Conservation (phyloP, 2,888 invertebrate species). For the Orthosia gracilis region DNA sequence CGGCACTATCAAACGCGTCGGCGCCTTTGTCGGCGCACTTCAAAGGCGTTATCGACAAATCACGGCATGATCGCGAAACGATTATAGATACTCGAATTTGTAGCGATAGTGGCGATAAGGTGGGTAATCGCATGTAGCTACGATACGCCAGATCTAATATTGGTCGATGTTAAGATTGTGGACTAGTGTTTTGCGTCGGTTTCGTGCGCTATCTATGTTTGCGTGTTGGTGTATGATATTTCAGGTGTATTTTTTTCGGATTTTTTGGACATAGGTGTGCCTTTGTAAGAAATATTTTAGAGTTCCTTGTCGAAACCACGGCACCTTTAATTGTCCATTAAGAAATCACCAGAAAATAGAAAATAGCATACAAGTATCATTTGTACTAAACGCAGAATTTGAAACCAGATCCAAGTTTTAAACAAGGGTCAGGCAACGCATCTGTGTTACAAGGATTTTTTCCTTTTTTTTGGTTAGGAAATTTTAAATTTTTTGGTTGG, state of each 20-base stretch:
- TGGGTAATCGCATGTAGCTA: slow-evolving; percentile 64
- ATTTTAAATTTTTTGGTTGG: too few species aligned
- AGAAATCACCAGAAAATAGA: too few species aligned
- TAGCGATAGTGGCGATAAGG: slow-evolving; percentile 65
- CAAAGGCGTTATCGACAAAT: slow-evolving; percentile 72
- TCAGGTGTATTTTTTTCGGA: slow-evolving; percentile 13
- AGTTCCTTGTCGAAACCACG: background rate
- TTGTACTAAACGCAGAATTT: too few species aligned
- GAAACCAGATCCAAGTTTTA: too few species aligned
- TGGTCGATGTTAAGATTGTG: slow-evolving; percentile 61
- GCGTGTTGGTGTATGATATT: slow-evolving; percentile 39
- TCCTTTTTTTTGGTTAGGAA: too few species aligned
- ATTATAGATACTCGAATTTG: slow-evolving; percentile 68
- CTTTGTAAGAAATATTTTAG: slow-evolving; percentile 10
- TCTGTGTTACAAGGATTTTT: too few species aligned
- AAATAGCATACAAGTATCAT: too few species aligned
- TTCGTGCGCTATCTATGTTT: slow-evolving; percentile 60
- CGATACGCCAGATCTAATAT: slow-evolving; percentile 66
- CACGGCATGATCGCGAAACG: slow-evolving; percentile 70
- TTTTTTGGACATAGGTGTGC: background rate
- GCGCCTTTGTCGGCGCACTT: slow-evolving; percentile 73
- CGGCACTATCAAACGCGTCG: slow-evolving; percentile 75
- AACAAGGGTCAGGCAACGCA: too few species aligned
- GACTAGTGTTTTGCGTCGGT: slow-evolving; percentile 51
- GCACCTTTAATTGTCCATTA: too few species aligned